A percentile compares a stretch with the other conserved stretches of the same genome.
phyloP scores from a whole-genome alignment of 2,797 vertebrate genomes.

The Bovichtus variegatus region DNA sequence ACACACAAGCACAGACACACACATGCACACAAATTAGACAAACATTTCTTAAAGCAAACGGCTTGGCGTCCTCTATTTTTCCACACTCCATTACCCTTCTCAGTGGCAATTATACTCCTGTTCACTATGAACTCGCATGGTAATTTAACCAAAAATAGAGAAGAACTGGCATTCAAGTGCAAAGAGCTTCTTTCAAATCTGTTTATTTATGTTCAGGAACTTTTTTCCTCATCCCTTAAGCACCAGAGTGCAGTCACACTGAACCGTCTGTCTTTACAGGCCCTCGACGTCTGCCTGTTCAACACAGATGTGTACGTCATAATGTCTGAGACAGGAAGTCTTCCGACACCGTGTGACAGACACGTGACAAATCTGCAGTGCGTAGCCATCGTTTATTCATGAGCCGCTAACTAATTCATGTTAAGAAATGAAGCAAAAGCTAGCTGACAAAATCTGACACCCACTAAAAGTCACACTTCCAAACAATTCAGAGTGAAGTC shows the following conservation, averaged over 20 bases:
- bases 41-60: slow-evolving; percentile 35
- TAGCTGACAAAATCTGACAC: slow-evolving; percentile 51
- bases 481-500: slow-evolving; percentile 58
- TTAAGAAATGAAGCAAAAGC: slow-evolving; percentile 44
- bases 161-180: slow-evolving; percentile 10
- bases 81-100: slow-evolving; percentile 26
- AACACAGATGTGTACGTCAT: slow-evolving; percentile 62
- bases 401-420: slow-evolving; percentile 46
- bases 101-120: slow-evolving; percentile 7
- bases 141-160: slow-evolving; percentile 43
- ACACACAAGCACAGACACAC: slow-evolving; percentile 69
- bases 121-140: slow-evolving; percentile 11
- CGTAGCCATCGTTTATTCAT: slow-evolving; percentile 40
- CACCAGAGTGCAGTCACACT: slow-evolving; percentile 26
- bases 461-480: slow-evolving; percentile 49
- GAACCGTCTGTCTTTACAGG: too few species aligned
- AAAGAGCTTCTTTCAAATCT: slow-evolving; percentile 27
- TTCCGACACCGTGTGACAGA: slow-evolving; percentile 33
- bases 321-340: slow-evolving; percentile 56
- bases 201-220: slow-evolving; percentile 51
- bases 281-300: too few species aligned
- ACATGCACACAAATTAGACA: slow-evolving; percentile 39
- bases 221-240: slow-evolving; percentile 28
- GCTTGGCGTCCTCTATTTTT: slow-evolving; percentile 23
- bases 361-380: slow-evolving; percentile 35